Evolutionary conservation across 2,888 invertebrate species (phyloP).

Genomic region (Oligia fasciuncula): DNA sequence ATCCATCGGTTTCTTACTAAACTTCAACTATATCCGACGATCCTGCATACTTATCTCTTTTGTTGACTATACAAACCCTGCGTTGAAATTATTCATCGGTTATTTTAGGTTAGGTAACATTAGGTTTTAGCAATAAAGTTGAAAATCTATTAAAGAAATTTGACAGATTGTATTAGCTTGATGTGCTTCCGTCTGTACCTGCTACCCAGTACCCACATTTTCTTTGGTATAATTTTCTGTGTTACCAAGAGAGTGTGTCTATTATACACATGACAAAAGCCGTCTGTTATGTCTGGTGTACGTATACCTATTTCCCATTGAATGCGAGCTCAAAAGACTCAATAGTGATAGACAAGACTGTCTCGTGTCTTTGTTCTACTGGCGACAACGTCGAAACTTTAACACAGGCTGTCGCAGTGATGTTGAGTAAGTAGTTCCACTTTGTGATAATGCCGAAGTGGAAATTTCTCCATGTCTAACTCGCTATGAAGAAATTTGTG

Average conservation of each 20-base stretch:
- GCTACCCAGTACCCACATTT: slow-evolving; percentile 4
- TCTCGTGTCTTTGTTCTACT: slow-evolving; percentile 35
- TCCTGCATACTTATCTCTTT: no score
- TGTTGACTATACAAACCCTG: no score
- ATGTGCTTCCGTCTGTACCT: no score
- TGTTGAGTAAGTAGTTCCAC: slow-evolving; percentile 15
- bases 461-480: slow-evolving; percentile 5
- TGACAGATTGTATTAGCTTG: no score
- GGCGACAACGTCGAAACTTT: slow-evolving; percentile 39
- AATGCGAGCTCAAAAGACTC: slow-evolving; percentile 40
- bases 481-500: neutral
- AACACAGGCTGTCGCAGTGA: slow-evolving; percentile 19
- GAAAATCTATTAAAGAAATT: no score
- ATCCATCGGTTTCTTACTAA: no score
- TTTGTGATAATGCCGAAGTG: slow-evolving; percentile 22
- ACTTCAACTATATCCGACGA: no score
- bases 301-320: slow-evolving; percentile 20
- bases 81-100: no score
- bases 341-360: slow-evolving; percentile 43
- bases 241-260: slow-evolving; percentile 15
- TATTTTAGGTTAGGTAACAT: no score
- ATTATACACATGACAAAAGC: slow-evolving; percentile 50
- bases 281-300: slow-evolving; percentile 22
- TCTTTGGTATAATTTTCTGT: slow-evolving; percentile 19
- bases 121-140: no score